Evolutionary conservation across 2,888 invertebrate species (phyloP), one percentile per base, ranked within the genome.

Genomic region (Meliscaeva auricollis): DNA sequence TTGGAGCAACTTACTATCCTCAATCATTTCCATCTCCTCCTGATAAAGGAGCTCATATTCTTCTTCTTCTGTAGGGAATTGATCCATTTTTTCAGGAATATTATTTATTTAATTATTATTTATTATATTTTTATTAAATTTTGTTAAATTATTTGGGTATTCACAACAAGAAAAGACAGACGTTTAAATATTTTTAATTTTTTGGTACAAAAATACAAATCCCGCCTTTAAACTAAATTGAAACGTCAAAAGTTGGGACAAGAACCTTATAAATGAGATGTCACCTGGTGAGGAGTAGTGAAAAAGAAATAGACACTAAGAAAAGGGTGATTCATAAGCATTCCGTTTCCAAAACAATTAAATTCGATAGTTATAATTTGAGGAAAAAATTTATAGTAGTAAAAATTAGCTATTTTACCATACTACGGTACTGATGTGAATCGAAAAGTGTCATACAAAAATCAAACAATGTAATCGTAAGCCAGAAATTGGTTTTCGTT

Each of bases 11-110:
- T 87, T 82, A 88, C 88, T 41, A 88, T 95, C 94, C 48, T 93
- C 93, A 41, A 95, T 89, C 90, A 95, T 90, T 88, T 95, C 95
- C 87, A 95, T 89, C 88, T 96, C 96, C 90, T 96, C 95, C 46
- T 94, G 94, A 88, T 96, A 95, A 93, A 94, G 94, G 66, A 95
- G 92, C 90, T 96, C 96, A 89, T 94, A 96, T 91, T 94, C 95
- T 87, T 95, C 95, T 87, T 95, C 94, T 75, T 92, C 91, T 74
- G 92, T 92, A 1, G 92, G 92, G 89, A 91, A 92, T 87, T 92
- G 91, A 87, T 90, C 90, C 88, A 88, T 89, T 70, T 66, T 30
- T 38, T 6, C 3, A 20, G 8, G 7, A 22, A 32, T 6, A 15
- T n/a, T 35, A 35, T 32, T 60, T 48, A 9, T 35, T n/a, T 20